Evolutionary conservation across 2,113 vertebrate species (phyloP).

Genomic region (Pelusios castaneus): DNA sequence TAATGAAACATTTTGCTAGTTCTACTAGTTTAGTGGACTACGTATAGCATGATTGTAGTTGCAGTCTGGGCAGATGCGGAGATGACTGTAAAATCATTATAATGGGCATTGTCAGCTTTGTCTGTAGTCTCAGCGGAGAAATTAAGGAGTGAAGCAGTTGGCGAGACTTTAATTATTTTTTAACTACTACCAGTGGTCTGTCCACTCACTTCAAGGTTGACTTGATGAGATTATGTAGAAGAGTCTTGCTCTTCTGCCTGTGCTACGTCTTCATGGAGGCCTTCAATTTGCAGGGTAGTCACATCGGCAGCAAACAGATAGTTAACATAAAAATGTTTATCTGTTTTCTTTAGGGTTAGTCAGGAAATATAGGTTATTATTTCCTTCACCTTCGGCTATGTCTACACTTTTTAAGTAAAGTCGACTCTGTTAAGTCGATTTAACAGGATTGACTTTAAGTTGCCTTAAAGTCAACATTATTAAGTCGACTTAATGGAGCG

Average conservation of each 20-base stretch:
- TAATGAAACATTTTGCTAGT: background rate
- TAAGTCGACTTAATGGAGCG: too few species aligned
- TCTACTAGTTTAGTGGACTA: background rate
- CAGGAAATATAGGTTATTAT: background rate
- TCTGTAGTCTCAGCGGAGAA: background rate
- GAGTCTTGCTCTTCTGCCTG: background rate
- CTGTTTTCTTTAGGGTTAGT: background rate
- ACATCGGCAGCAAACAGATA: background rate
- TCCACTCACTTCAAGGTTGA: background rate
- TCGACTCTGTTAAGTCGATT: too few species aligned
- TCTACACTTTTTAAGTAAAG: too few species aligned
- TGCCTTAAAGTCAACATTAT: too few species aligned
- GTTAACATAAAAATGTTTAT: background rate
- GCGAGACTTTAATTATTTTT: background rate
- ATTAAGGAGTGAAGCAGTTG: background rate
- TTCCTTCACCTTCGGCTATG: background rate
- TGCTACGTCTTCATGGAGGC: background rate
- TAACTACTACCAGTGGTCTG: background rate
- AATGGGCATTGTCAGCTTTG: background rate
- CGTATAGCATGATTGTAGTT: background rate
- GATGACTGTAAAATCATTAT: background rate
- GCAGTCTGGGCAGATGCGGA: background rate
- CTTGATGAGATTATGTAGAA: background rate
- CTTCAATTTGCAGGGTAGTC: background rate
- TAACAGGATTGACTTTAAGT: too few species aligned